phyloP scores from a whole-genome alignment of 2,113 vertebrate genomes.

The Cheilinus undulatus region DNA sequence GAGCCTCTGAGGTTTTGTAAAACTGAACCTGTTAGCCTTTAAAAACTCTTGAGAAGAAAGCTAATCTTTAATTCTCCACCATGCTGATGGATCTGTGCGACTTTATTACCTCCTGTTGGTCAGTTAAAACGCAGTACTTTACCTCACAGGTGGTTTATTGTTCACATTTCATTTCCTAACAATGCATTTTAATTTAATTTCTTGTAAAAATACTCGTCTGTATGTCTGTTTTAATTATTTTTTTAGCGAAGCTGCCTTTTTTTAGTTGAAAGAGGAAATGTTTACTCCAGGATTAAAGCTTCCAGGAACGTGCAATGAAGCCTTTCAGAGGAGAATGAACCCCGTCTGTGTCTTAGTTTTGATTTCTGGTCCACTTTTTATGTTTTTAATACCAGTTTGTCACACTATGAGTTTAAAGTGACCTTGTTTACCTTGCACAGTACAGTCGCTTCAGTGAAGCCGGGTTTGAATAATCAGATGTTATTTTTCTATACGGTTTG shows the following conservation, averaged over 20 bases:
- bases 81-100: too few species aligned
- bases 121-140: constrained; percentile 24
- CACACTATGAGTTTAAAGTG: constrained; percentile 71
- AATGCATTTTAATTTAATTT: constrained; percentile 20
- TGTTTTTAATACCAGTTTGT: constrained; percentile 28
- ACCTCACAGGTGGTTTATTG: neutral
- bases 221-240: constrained; percentile 36
- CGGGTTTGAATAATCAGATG: constrained; percentile 49
- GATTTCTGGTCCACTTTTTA: constrained; percentile 31
- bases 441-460: constrained; percentile 75
- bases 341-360: constrained; percentile 39
- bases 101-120: constrained; percentile 13
- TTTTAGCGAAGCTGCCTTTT: constrained; percentile 65
- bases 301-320: constrained; percentile 61
- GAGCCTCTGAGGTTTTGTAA: too few species aligned
- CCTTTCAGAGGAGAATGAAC: constrained; percentile 47
- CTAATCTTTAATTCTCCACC: too few species aligned
- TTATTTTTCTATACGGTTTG: constrained; percentile 77
- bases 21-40: too few species aligned
- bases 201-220: constrained; percentile 4
- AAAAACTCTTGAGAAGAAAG: too few species aligned
- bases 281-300: constrained; percentile 44
- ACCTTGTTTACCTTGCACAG: constrained; percentile 78
- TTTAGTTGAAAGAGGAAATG: constrained; percentile 34
- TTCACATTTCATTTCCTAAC: constrained; percentile 19